Evolutionary conservation across 2,888 invertebrate species (phyloP), one percentile per base, ranked within the genome.

Genomic region (Tenthredo scrophulariae): DNA sequence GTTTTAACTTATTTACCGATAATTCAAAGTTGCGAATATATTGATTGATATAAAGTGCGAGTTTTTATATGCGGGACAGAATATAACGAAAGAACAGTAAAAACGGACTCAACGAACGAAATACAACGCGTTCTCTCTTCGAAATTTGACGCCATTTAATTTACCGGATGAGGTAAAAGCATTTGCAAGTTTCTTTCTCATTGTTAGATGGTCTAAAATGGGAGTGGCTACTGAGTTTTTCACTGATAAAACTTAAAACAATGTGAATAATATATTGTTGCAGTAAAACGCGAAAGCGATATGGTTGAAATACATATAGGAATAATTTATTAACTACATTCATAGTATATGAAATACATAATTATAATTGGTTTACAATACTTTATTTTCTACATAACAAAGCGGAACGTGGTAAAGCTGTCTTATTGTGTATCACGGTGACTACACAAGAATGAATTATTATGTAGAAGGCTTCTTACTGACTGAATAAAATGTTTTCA

Each of bases 401-500:
- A 77, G 54, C 29, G 77, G 54, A 50, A 54, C 72, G 29, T 74
- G 40, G 40, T 43, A 43, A 83, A 67, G 26, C 54, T 46, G 67
- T 43, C 29, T 62, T 83, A 67, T 50, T 62, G 58, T 74, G 43
- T 22, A 74, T 77, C 77, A 77, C 54, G 26, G 46, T 50, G 33
- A 77, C 26, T 67, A 83, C 67, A 67, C 67, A 83, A 29, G 67
- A 83, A 83, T 70, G 67, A 67, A 90, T 90, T 90, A 90, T 91
- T 91, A 91, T 93, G 92, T 93, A 93, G 92, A 92, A 91, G 91
- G 91, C 92, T 92, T 92, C 92, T 92, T 93, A 93, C 92, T 92
- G 92, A 93, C 92, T 92, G 92, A 93, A 93, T 93, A 93, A 93
- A 93, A 93, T 92, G 92, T 93, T 93, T 92, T 92, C 90, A 92